A percentile compares a stretch with the other conserved stretches of the same genome.
These are phyloP conservation scores for Tamias sibiricus DNA, from an alignment of 2,113 vertebrate species.

Conservation along the genomic window DNA sequence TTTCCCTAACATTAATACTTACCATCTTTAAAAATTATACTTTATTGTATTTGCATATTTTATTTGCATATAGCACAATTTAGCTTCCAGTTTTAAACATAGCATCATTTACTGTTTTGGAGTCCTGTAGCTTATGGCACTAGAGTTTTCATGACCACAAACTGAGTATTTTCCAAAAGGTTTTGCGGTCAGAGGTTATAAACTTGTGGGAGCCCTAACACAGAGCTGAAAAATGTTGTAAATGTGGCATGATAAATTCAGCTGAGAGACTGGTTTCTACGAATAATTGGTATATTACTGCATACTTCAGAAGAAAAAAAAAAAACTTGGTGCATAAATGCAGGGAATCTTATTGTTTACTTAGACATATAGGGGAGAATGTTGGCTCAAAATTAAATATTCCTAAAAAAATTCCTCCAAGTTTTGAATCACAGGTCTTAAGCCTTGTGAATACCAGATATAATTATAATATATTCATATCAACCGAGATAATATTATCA, in stretches of 20 bases:
- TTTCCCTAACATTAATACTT: background rate
- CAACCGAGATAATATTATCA: slow-evolving; percentile 6
- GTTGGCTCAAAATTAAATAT: slow-evolving; percentile 35
- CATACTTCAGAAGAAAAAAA: background rate
- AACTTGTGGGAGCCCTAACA: background rate
- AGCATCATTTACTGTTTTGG: background rate
- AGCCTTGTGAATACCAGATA: slow-evolving; percentile 18
- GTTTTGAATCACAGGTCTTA: background rate
- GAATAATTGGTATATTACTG: background rate
- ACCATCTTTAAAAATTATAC: background rate
- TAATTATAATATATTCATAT: slow-evolving; percentile 58
- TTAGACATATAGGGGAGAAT: background rate
- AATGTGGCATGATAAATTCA: background rate
- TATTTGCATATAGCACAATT: background rate
- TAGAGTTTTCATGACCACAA: background rate
- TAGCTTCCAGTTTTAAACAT: background rate
- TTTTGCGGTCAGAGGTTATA: background rate
- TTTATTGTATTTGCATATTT: background rate
- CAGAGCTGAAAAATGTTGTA: background rate
- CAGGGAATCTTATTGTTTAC: background rate
- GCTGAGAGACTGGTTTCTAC: background rate
- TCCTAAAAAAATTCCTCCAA: slow-evolving; percentile 6
- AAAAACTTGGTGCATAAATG: background rate
- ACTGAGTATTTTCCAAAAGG: background rate
- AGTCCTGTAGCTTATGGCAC: background rate